These are phyloP conservation scores for Xiphophorus couchianus DNA, from an alignment of 2,113 vertebrate genomes.

Conservation along the genomic window DNA sequence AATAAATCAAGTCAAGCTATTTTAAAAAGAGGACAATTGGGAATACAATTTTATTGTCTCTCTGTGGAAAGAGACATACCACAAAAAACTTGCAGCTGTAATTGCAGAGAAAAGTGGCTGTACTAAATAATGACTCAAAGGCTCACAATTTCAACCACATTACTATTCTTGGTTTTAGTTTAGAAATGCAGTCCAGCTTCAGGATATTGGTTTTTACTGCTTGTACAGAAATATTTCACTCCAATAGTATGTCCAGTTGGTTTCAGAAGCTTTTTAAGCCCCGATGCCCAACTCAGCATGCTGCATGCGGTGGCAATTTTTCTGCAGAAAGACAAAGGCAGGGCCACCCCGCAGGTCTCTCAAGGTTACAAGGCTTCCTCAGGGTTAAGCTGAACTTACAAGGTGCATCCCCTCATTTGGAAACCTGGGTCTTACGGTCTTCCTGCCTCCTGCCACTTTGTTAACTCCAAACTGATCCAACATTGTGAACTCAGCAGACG, in stretches of 20 bases:
- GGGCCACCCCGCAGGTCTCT: slow-evolving; percentile 25
- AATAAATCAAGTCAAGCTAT: too few relatives aligned
- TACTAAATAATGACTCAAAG: too few relatives aligned
- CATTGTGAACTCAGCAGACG: slow-evolving; percentile 19
- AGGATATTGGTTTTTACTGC: neutral
- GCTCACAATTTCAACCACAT: neutral
- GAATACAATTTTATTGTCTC: too few relatives aligned
- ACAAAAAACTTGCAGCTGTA: too few relatives aligned
- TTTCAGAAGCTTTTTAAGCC: neutral
- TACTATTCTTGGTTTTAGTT: neutral
- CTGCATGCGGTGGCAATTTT: slow-evolving; percentile 35
- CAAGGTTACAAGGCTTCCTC: slow-evolving; percentile 28
- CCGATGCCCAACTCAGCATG: neutral
- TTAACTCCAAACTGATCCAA: slow-evolving; percentile 35
- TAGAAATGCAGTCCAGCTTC: neutral
- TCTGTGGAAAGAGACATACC: too few relatives aligned
- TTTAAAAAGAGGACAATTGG: too few relatives aligned
- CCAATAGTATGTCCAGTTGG: neutral
- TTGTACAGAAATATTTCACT: neutral
- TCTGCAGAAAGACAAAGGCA: slow-evolving; percentile 39
- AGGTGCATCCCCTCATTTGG: slow-evolving; percentile 44
- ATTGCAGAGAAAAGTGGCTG: too few relatives aligned
- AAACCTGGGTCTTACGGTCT: slow-evolving; percentile 50
- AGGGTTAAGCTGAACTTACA: slow-evolving; percentile 61
- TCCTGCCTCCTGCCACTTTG: slow-evolving; percentile 53